Base-by-base conservation (phyloP, 2,888 invertebrate genomes). In the Apocheima hispidaria region DNA sequence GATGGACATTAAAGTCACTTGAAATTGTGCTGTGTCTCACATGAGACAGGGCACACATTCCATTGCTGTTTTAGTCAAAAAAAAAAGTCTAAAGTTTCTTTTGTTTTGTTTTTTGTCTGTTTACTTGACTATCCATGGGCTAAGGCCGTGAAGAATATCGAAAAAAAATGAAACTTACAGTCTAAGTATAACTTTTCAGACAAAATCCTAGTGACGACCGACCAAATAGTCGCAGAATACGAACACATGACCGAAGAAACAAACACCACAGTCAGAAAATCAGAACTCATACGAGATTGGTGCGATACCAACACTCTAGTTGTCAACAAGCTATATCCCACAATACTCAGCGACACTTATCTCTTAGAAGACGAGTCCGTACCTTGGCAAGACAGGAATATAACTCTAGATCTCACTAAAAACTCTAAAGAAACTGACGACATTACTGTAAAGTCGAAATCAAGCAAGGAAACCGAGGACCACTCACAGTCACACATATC, bases 221-320 rank as follows among this genome's bases (percentile, higher is more conserved):
- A 95, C 65, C 86, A 93, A 70, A 77, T 94, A 68, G 84, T 94
- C 26, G 95, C 94, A 6, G 95, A 95, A 83, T 95, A 95, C 61
- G 87, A 82, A 68, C 81, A 85, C 0, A 72, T 84, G 5, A 61
- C 77, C 57, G 86, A 91, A 67, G 84, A 90, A 35, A 77, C 84
- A 9, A 70, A 70, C 18, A 71, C 75, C n/a, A 68, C 74, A 4
- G 72, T 73, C 55, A 80, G 90, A 62, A 92, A 87, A 71, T 90
- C 92, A 0, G 89, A 92, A 44, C 79, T 88, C 66, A 83, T 92
- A n/a, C 77, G 86, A 9, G 84, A 89, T 16, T 93, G 93, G 93
- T 92, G 91, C 50, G 89, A 90, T 14, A 87, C 83, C 59, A 87
- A 88, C 60, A 86, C 83, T 46, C 69, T 88, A 18, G 75, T 86